A percentile compares a stretch with the other conserved stretches of the same genome.
These are phyloP conservation scores for Sylvia borin DNA, from an alignment of 2,797 vertebrate genomes.

Conservation along the genomic window DNA sequence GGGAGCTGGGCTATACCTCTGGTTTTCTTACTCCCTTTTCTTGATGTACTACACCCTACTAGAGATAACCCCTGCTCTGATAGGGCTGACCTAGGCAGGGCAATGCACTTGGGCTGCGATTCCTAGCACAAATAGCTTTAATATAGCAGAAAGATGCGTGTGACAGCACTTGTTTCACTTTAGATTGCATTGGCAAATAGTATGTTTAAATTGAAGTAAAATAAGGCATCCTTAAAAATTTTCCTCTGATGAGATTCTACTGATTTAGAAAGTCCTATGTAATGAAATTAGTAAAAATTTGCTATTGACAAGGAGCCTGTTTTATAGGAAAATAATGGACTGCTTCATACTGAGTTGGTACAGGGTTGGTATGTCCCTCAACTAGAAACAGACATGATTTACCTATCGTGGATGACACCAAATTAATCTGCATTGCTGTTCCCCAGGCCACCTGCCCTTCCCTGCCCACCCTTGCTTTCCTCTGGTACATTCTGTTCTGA, in stretches of 20 bases:
- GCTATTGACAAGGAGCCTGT: background rate
- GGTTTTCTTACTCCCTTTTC: background rate
- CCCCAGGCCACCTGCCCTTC: background rate
- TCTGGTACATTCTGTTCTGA: background rate
- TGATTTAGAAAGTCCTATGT: background rate
- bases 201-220: background rate
- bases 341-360: background rate
- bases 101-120: background rate
- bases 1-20: background rate
- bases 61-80: rapidly evolving
- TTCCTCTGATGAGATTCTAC: background rate
- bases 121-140: background rate
- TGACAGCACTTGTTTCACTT: background rate
- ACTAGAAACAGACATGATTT: background rate
- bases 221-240: background rate
- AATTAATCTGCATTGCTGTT: background rate
- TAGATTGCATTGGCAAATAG: background rate
- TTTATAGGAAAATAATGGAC: background rate
- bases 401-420: background rate
- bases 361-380: background rate
- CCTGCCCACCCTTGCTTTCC: background rate
- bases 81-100: background rate
- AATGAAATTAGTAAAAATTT: background rate
- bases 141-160: background rate
- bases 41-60: background rate